Conservation (phyloP, 2,113 vertebrate genomes). For the Zosterops japonicus region DNA sequence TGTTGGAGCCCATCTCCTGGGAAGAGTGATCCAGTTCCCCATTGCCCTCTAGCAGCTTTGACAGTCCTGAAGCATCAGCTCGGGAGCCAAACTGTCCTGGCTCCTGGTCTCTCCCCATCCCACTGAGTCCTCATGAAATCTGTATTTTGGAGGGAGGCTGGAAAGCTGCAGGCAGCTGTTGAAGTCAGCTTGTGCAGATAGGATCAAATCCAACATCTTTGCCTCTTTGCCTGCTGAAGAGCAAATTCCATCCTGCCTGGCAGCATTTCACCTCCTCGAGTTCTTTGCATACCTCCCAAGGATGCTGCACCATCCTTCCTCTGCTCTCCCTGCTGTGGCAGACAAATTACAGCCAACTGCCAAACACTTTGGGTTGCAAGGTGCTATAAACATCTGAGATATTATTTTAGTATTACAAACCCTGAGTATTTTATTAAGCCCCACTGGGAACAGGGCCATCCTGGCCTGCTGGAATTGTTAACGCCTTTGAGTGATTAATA, state of each 20-base stretch:
- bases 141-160: not conserved
- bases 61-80: not conserved
- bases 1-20: not conserved
- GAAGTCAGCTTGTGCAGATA: not conserved
- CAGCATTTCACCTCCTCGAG: slow-evolving; percentile 14
- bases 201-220: slow-evolving; percentile 21
- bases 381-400: slow-evolving; percentile 37
- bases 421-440: slow-evolving; percentile 62
- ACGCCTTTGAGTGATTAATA: slow-evolving; percentile 62
- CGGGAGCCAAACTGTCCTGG: not conserved
- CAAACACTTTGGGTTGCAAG: slow-evolving; percentile 19
- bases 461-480: slow-evolving; percentile 65
- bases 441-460: slow-evolving; percentile 60
- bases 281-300: slow-evolving; percentile 42
- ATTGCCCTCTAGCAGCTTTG: not conserved
- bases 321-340: not conserved
- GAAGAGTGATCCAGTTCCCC: not conserved
- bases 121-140: not conserved
- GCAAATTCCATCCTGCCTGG: slow-evolving; percentile 24
- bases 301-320: slow-evolving; percentile 20
- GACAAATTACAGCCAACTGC: slow-evolving; percentile 32
- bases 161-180: not conserved
- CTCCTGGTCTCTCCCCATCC: not conserved
- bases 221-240: not conserved
- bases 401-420: slow-evolving; percentile 55